Evolutionary conservation across 2,888 invertebrate genomes (phyloP).

Genomic region (Mayetiola destructor): DNA sequence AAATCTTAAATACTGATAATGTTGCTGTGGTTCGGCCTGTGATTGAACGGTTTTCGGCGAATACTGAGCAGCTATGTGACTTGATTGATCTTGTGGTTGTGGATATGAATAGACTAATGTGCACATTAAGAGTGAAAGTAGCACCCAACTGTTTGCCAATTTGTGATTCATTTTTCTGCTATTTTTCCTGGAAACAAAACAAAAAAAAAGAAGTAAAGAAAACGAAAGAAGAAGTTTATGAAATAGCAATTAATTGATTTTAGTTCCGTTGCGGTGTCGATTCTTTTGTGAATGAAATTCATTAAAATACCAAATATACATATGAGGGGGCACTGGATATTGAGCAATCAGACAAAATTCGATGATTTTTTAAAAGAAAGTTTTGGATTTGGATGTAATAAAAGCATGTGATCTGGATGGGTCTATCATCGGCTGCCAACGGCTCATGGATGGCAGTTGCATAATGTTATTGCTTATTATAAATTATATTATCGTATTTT

Average conservation of each 20-base stretch:
- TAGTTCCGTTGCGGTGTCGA: no score
- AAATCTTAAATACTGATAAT: slow-evolving; percentile 21
- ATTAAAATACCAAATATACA: no score
- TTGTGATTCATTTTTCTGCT: slow-evolving; percentile 44
- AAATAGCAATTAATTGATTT: neutral
- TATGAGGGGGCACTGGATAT: no score
- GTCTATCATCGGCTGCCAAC: no score
- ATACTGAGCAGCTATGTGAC: slow-evolving; percentile 17
- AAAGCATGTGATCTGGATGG: no score
- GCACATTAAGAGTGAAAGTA: slow-evolving; percentile 53
- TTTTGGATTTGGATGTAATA: no score
- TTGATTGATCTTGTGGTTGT: slow-evolving; percentile 25
- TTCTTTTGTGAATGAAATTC: no score
- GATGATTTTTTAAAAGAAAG: no score
- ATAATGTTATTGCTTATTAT: no score
- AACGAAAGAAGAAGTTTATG: neutral
- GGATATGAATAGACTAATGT: slow-evolving; percentile 54
- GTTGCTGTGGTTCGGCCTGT: slow-evolving; percentile 16
- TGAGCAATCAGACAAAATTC: no score
- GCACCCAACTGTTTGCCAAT: slow-evolving; percentile 50
- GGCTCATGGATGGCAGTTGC: no score
- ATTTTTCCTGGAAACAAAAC: neutral
- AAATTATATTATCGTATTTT: no score
- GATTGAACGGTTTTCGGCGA: slow-evolving; percentile 19
- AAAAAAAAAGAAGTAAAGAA: neutral